Conservation (phyloP, 2,888 invertebrate species). For the Pachydiplax longipennis region DNA sequence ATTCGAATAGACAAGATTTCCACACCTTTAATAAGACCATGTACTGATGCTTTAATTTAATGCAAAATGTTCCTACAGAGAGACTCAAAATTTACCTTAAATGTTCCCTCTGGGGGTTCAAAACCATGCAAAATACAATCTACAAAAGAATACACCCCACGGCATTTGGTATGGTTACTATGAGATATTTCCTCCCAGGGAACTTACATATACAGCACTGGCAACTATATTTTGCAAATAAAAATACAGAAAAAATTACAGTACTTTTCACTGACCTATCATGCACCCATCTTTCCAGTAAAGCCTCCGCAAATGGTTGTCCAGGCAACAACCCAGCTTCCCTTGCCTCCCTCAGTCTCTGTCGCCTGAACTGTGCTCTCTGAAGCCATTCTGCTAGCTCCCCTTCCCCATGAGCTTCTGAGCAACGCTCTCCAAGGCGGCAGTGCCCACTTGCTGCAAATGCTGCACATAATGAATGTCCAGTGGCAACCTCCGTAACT, state of each 20-base stretch:
- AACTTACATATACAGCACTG: too few species aligned
- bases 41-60: too few species aligned
- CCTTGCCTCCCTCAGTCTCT: constrained; percentile 61
- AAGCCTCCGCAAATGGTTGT: constrained; percentile 66
- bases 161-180: too few species aligned
- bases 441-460: constrained; percentile 64
- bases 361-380: constrained; percentile 71
- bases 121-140: too few species aligned
- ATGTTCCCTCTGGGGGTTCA: too few species aligned
- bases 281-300: constrained; percentile 64
- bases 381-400: constrained; percentile 79
- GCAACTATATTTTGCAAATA: too few species aligned
- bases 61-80: too few species aligned
- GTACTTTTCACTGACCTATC: not conserved
- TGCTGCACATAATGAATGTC: constrained; percentile 70
- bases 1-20: too few species aligned
- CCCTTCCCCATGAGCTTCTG: constrained; percentile 75
- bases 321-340: constrained; percentile 71
- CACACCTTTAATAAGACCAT: too few species aligned
- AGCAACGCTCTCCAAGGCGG: constrained; percentile 74
- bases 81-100: too few species aligned
- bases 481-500: constrained; percentile 61
- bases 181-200: too few species aligned
- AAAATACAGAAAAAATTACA: not conserved
- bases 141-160: too few species aligned